Conservation (phyloP, 2,797 vertebrate species). For the Petrocephalus sullivani region DNA sequence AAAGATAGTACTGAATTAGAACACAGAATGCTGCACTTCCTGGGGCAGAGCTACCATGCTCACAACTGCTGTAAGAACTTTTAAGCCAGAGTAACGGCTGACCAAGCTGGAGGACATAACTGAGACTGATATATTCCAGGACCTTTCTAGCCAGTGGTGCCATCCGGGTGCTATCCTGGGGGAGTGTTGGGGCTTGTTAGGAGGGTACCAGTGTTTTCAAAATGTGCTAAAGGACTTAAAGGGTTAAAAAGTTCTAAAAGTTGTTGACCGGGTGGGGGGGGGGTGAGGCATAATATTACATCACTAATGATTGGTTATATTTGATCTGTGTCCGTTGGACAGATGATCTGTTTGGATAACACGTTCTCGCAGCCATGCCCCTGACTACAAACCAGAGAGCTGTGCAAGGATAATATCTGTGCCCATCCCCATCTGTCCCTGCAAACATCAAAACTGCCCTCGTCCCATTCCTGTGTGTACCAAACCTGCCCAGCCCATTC, state of each 20-base stretch:
- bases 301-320: background rate
- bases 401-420: background rate
- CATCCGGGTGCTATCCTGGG: background rate
- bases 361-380: background rate
- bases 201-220: background rate
- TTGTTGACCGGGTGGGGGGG: background rate
- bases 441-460: background rate
- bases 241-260: background rate
- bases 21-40: background rate
- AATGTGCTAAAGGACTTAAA: background rate
- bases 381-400: background rate
- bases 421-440: background rate
- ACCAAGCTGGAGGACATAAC: background rate
- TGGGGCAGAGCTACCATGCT: background rate
- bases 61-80: background rate
- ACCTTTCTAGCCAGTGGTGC: background rate
- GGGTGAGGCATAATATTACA: background rate
- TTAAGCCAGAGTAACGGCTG: background rate
- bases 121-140: background rate
- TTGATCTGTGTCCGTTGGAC: background rate
- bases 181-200: background rate
- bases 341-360: background rate
- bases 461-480: background rate
- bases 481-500: background rate
- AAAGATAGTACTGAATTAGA: background rate